Evolutionary conservation across 2,888 invertebrate species (phyloP), one percentile per base, ranked within the genome.

Genomic region (Mythimna impura): DNA sequence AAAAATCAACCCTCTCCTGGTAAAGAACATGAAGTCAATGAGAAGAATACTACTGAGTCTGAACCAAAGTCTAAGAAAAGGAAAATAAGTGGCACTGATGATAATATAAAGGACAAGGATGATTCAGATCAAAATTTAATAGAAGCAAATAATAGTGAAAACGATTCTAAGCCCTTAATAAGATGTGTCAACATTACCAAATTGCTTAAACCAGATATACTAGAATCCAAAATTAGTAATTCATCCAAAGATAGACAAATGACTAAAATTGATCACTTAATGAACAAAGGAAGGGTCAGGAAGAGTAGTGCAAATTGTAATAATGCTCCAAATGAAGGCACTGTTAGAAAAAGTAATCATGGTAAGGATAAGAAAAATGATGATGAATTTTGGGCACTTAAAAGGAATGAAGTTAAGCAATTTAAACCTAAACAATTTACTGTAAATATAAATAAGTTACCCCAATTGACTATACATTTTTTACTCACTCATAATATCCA

Each of bases 101-200:
- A 72, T 50, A 50, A 66, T 36, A 36, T 25, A 9, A 22, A 61
- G 34, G 40, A 7, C 20, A 66, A 74, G 5, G 57, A 54, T 47
- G 66, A 74, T 36, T 78, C 68, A 22, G 81, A 66, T 61, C 30
- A 70, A 34, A 68, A 76, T 66, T 71, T 72, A 47, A 25, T 2
- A 52, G 47, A 36, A 40, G 36, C 63, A 40, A 73, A 68, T 47
- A 52, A 60, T 34, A 63, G 65, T 72, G 72, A 79, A 64, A 69
- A 12, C 71, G 78, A 84, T 30, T 55, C 81, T 20, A 93, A 89
- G 80, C 92, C 94, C 10, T 47, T 93, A 4, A 92, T 96, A 65
- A 95, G 95, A 87, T 95, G 95, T 93, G 94, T 96, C 14, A 94
- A 90, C 85, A 87, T 96, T 40, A 91, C 78, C 63, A 95, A 94